A percentile compares a stretch with the other conserved stretches of the same genome.
phyloP scores from a whole-genome alignment of 1,140 invertebrate genomes.

The Sinonovacula constricta region DNA sequence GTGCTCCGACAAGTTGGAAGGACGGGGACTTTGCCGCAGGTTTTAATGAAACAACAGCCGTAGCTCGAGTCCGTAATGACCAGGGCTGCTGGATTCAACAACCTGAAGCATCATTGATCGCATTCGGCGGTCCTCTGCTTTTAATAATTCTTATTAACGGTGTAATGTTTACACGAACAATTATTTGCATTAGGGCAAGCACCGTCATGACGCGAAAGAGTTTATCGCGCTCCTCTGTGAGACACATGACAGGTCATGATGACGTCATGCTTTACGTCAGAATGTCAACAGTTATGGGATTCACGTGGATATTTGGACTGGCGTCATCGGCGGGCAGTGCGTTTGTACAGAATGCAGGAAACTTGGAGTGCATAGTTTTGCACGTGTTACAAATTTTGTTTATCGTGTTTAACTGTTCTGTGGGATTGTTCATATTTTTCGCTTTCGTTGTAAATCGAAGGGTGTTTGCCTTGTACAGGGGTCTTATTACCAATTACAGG shows the following conservation, averaged over 20 bases:
- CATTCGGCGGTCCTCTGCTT: constrained; percentile 77
- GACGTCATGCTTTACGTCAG: constrained; percentile 82
- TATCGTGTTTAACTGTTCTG: constrained; percentile 73
- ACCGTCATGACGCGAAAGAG: constrained; percentile 56
- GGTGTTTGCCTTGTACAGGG: constrained; percentile 64
- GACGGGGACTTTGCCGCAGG: neutral
- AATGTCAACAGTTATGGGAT: constrained; percentile 79
- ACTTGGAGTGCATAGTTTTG: constrained; percentile 60
- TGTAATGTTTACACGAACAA: constrained; percentile 75
- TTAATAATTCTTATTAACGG: constrained; percentile 75
- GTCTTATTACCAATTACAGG: neutral
- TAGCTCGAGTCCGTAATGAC: neutral
- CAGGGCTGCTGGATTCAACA: constrained; percentile 79
- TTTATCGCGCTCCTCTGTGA: constrained; percentile 56
- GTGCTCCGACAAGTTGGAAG: neutral
- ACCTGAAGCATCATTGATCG: constrained; percentile 71
- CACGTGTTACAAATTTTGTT: constrained; percentile 71
- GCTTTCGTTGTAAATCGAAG: constrained; percentile 74
- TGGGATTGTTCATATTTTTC: constrained; percentile 76
- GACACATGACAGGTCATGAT: constrained; percentile 66
- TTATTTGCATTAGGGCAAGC: constrained; percentile 80
- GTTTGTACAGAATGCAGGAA: constrained; percentile 53
- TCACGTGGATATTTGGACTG: constrained; percentile 79
- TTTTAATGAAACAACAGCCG: neutral
- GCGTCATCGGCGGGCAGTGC: constrained; percentile 71